phyloP scores from a whole-genome alignment of 2,888 invertebrate species.

The Scelioninae gen. 2 region DNA sequence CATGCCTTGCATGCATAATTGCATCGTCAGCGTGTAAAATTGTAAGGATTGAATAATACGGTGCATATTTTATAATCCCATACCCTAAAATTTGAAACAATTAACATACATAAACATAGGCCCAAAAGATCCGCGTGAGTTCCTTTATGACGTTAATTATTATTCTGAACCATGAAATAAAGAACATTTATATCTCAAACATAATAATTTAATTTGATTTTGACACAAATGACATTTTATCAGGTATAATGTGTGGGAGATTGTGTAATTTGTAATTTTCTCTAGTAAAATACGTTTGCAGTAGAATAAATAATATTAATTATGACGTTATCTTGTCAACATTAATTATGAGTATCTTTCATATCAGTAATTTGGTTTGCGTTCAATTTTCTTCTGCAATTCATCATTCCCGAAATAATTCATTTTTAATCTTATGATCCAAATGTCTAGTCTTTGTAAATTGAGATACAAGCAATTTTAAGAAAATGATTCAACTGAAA shows the following conservation, averaged over 20 bases:
- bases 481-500: too few species aligned
- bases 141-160: slow-evolving; percentile 53
- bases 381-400: too few species aligned
- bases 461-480: too few species aligned
- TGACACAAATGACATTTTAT: slow-evolving; percentile 44
- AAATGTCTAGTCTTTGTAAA: too few species aligned
- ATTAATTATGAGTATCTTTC: too few species aligned
- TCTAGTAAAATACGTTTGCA: too few species aligned
- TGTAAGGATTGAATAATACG: slow-evolving; percentile 57
- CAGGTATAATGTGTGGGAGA: slow-evolving; percentile 30
- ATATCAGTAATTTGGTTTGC: too few species aligned
- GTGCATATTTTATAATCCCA: slow-evolving; percentile 52
- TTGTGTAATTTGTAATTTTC: slow-evolving; percentile 6
- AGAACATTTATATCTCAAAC: slow-evolving; percentile 22
- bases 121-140: slow-evolving; percentile 32
- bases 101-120: slow-evolving; percentile 58
- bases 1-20: slow-evolving; percentile 59
- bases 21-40: slow-evolving; percentile 57
- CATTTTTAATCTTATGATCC: too few species aligned
- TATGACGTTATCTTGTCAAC: too few species aligned
- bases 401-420: too few species aligned
- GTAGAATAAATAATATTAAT: too few species aligned
- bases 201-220: slow-evolving; percentile 51
- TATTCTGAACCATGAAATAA: slow-evolving; percentile 35
- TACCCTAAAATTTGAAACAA: slow-evolving; percentile 55